These are phyloP conservation scores for Nasonia oneida DNA, from an alignment of 2,888 invertebrate genomes.

Conservation along the genomic window DNA sequence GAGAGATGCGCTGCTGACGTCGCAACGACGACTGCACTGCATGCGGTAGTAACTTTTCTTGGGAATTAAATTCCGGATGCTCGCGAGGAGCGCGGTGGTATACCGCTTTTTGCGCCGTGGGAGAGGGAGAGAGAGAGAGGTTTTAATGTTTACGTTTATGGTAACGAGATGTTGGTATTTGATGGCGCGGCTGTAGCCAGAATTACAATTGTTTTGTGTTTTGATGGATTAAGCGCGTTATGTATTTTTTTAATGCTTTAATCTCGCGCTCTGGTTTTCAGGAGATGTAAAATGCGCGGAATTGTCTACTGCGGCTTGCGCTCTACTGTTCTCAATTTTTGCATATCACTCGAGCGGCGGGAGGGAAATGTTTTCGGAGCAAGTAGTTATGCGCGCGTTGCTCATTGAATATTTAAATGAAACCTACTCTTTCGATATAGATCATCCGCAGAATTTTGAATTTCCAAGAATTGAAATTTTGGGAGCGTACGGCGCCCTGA, in stretches of 20 bases:
- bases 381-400: too few relatives aligned
- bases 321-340: not conserved
- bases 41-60: not conserved
- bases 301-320: not conserved
- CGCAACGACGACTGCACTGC: not conserved
- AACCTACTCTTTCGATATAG: too few relatives aligned
- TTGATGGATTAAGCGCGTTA: not conserved
- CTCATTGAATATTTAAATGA: too few relatives aligned
- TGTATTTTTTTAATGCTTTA: not conserved
- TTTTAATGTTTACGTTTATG: slow-evolving; percentile 16
- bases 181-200: not conserved
- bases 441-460: not conserved
- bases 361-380: too few relatives aligned
- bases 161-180: not conserved
- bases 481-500: not conserved
- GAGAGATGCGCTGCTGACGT: not conserved
- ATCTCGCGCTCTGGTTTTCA: not conserved
- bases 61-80: not conserved
- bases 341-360: not conserved
- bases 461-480: not conserved
- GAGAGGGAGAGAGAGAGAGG: not conserved
- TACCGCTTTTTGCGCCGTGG: not conserved
- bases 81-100: not conserved
- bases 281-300: not conserved
- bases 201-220: not conserved